These are phyloP conservation scores for Phorcus lineatus DNA, from an alignment of 2,888 invertebrate species.

Conservation along the genomic window DNA sequence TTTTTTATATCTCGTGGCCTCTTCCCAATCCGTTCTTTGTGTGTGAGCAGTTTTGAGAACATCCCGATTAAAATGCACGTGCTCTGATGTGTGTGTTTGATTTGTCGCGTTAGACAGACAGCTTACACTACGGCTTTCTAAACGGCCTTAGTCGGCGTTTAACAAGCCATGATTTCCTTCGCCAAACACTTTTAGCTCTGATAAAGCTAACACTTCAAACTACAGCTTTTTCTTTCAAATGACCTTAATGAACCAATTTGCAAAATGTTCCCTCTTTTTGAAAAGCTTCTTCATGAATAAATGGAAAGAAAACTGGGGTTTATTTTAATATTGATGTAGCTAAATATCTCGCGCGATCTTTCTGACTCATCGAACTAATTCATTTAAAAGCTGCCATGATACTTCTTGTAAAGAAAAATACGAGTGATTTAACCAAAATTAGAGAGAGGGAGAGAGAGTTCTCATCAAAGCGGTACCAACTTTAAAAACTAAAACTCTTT, in stretches of 20 bases:
- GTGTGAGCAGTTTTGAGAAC: not conserved
- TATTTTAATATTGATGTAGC: not conserved
- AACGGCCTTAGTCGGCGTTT: not conserved
- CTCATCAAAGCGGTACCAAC: not conserved
- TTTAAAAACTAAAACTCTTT: not conserved
- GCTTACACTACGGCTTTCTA: not conserved
- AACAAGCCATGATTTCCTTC: slow-evolving; percentile 16
- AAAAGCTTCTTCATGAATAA: slow-evolving; percentile 13
- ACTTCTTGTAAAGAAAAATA: too few relatives aligned
- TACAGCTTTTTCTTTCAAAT: not conserved
- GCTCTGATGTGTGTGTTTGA: not conserved
- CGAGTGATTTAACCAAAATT: too few relatives aligned
- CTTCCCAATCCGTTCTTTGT: not conserved
- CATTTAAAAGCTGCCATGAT: too few relatives aligned
- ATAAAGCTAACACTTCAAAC: not conserved
- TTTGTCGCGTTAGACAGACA: not conserved
- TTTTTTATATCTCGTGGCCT: not conserved
- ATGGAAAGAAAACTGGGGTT: not conserved
- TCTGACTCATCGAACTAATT: not conserved
- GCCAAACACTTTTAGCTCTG: not conserved
- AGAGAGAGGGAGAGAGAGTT: too few relatives aligned
- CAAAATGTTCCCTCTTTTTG: slow-evolving; percentile 5
- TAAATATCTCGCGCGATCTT: not conserved
- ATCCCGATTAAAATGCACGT: slow-evolving; percentile 7
- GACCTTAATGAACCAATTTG: slow-evolving; percentile 18